Evolutionary conservation across 2,113 vertebrate species (phyloP).

Genomic region (Nannospalax galili): DNA sequence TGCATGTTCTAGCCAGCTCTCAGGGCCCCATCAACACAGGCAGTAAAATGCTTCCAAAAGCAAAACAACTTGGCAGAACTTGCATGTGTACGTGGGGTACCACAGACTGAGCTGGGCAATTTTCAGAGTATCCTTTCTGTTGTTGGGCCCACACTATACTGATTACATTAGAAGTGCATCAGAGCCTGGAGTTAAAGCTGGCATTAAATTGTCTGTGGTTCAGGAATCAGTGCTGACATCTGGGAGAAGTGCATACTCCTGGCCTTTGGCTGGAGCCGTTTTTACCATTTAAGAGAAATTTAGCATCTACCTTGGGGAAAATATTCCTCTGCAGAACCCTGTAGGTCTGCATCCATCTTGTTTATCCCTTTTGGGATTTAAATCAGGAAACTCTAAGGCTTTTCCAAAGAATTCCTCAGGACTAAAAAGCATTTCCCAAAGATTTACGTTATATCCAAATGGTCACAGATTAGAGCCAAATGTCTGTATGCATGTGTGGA

Average conservation of each 20-base stretch:
- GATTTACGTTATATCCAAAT: not conserved
- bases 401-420: conserved; percentile 44
- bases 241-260: not conserved
- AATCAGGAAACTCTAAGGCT: not conserved
- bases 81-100: not conserved
- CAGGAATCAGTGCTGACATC: conserved; percentile 19
- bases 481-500: not conserved
- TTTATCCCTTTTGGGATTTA: not conserved
- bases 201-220: not conserved
- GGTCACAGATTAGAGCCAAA: not conserved
- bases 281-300: not conserved
- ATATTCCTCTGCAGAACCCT: not conserved
- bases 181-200: not conserved
- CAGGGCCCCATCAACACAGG: not conserved
- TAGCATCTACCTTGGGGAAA: not conserved
- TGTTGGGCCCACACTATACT: not conserved
- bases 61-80: not conserved
- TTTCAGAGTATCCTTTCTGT: not conserved
- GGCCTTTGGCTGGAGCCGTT: not conserved
- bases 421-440: not conserved
- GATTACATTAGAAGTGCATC: not conserved
- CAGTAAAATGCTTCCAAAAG: not conserved
- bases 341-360: not conserved
- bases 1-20: not conserved
- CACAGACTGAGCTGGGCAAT: not conserved